These are phyloP conservation scores for Ophiothrix spiculata DNA, from an alignment of 35 echinoderm and acorn worm species.

Conservation along the genomic window DNA sequence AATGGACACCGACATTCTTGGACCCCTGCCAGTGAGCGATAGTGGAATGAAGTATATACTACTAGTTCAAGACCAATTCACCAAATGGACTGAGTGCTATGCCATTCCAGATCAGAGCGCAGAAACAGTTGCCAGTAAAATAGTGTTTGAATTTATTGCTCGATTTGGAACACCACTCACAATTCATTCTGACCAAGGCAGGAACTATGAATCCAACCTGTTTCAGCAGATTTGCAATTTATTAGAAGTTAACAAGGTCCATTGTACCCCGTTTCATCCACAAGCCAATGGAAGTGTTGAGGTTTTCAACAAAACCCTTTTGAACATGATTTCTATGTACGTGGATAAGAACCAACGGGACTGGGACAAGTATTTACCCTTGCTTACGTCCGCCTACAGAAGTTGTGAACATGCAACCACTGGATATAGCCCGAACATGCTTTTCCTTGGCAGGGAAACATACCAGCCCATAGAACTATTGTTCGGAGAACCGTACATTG, in stretches of 20 bases:
- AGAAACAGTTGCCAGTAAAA: slow-evolving; percentile 37
- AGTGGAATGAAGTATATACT: slow-evolving; percentile 52
- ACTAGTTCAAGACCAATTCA: slow-evolving; percentile 53
- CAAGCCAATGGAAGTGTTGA: slow-evolving; percentile 51
- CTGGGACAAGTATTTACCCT: slow-evolving; percentile 43
- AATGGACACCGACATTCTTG: slow-evolving; percentile 47
- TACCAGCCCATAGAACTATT: slow-evolving; percentile 12
- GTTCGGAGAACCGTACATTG: slow-evolving; percentile 1
- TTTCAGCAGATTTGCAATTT: slow-evolving; percentile 38
- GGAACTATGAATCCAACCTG: slow-evolving; percentile 45
- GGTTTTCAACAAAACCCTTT: slow-evolving; percentile 43
- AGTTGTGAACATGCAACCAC: slow-evolving; percentile 21
- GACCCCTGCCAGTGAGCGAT: slow-evolving; percentile 44
- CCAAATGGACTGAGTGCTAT: slow-evolving; percentile 56
- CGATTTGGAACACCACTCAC: slow-evolving; percentile 38
- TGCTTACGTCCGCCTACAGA: slow-evolving; percentile 36
- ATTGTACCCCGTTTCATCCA: slow-evolving; percentile 36
- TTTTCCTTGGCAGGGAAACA: slow-evolving; percentile 34
- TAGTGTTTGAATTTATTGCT: slow-evolving; percentile 47
- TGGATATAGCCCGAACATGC: slow-evolving; percentile 30
- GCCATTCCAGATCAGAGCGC: slow-evolving; percentile 53
- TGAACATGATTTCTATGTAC: slow-evolving; percentile 50
- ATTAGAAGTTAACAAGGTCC: slow-evolving; percentile 22
- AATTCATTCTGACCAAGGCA: slow-evolving; percentile 51
- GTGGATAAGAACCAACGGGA: slow-evolving; percentile 35